Percentiles rank a stretch among this genome's conserved stretches.
Evolutionary conservation across 1,140 invertebrate species (phyloP).

Genomic region (Aphidius gifuensis): DNA sequence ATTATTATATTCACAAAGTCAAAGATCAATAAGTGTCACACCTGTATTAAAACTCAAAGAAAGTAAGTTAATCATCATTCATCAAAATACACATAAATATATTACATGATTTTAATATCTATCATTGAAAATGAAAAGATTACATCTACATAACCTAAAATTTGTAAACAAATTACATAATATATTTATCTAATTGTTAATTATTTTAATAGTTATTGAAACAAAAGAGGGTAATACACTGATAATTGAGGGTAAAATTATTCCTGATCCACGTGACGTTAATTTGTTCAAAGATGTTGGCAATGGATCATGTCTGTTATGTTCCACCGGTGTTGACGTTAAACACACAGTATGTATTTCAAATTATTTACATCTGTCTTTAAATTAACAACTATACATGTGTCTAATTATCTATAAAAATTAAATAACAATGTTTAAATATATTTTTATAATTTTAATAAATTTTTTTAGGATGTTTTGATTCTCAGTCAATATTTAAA

Average conservation of each 20-base stretch:
- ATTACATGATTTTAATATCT: not conserved
- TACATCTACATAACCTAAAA: not conserved
- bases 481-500: slow-evolving; percentile 86
- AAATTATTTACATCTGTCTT: slow-evolving; percentile 11
- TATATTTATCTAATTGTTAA: not conserved
- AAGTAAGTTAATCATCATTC: slow-evolving; percentile 1
- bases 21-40: slow-evolving; percentile 3
- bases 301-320: slow-evolving; percentile 61
- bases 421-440: no score
- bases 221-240: slow-evolving; percentile 61
- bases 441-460: no score
- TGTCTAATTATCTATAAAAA: no score
- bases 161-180: not conserved
- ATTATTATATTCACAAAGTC: not conserved
- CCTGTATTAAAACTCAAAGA: not conserved
- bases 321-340: slow-evolving; percentile 65
- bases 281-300: slow-evolving; percentile 53
- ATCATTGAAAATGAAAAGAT: not conserved
- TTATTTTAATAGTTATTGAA: slow-evolving; percentile 54
- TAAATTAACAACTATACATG: slow-evolving; percentile 10
- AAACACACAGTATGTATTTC: slow-evolving; percentile 68
- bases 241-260: no score
- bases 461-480: slow-evolving; percentile 70
- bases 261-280: slow-evolving; percentile 60
- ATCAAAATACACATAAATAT: not conserved